These are phyloP conservation scores for Linurgus olivaceus DNA, from an alignment of 2,797 vertebrate genomes.

Conservation along the genomic window DNA sequence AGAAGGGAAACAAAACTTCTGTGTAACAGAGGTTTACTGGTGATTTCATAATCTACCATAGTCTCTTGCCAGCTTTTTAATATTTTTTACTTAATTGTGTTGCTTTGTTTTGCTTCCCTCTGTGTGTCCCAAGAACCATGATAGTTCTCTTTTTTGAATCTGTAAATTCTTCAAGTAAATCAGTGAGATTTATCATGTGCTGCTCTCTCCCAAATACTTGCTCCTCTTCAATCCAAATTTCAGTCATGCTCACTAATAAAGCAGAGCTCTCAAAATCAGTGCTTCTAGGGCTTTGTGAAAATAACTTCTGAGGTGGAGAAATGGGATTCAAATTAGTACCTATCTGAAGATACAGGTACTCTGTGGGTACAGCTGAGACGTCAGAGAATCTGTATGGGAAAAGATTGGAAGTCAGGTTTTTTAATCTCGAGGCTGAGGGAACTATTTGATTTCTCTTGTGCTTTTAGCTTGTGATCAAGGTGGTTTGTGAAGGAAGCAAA, in stretches of 20 bases:
- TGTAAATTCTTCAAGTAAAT: not conserved
- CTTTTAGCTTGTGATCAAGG: not conserved
- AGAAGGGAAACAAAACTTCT: not conserved
- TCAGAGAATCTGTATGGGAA: not conserved
- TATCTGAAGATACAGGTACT: not conserved
- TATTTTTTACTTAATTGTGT: not conserved
- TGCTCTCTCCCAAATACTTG: not conserved
- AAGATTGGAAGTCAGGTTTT: not conserved
- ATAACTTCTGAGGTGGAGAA: not conserved
- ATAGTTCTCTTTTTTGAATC: not conserved
- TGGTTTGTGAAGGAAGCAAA: not conserved
- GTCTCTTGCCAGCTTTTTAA: not conserved
- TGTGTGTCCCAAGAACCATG: not conserved
- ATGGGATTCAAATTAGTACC: not conserved
- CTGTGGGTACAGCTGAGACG: not conserved
- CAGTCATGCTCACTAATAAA: not conserved
- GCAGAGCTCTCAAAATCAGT: not conserved
- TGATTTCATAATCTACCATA: not conserved
- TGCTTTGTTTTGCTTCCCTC: not conserved
- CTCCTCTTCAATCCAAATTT: not conserved
- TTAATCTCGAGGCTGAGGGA: not conserved
- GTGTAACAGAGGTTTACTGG: rapidly evolving
- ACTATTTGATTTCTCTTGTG: not conserved
- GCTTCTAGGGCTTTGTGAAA: not conserved
- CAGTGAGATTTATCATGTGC: not conserved